A percentile compares a stretch with the other conserved stretches of the same genome.
Conservation (phyloP, 2,888 invertebrate genomes). For the Ormyrus labotus region DNA sequence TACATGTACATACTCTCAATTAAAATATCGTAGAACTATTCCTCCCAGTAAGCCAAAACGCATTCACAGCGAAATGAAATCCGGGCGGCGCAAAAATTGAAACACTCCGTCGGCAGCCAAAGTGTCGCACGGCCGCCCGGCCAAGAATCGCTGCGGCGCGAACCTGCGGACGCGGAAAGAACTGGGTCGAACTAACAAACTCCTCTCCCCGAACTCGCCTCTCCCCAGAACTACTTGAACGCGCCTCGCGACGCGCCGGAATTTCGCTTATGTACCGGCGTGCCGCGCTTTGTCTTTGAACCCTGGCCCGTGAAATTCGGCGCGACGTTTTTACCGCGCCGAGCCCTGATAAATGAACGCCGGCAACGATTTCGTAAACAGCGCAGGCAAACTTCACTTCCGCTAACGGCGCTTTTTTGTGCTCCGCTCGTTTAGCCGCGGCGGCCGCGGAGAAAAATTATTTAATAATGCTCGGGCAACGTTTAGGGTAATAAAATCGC, state of each 20-base stretch:
- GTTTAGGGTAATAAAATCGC: too few species aligned
- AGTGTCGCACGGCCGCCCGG: background rate
- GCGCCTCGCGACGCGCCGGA: slow-evolving; percentile 11
- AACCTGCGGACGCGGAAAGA: slow-evolving; percentile 40
- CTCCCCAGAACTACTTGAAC: slow-evolving; percentile 21
- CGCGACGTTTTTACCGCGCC: slow-evolving; percentile 46
- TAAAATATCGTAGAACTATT: too few species aligned
- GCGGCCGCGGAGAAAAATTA: too few species aligned
- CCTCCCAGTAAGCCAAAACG: too few species aligned
- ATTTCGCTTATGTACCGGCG: slow-evolving; percentile 43
- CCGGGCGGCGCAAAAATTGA: too few species aligned
- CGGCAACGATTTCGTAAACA: too few species aligned
- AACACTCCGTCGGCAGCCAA: background rate
- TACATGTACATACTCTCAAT: too few species aligned
- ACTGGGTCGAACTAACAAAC: slow-evolving; percentile 61
- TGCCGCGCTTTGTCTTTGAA: slow-evolving; percentile 51
- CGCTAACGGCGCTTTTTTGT: too few species aligned
- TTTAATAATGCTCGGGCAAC: too few species aligned
- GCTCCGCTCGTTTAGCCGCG: too few species aligned
- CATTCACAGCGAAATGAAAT: too few species aligned
- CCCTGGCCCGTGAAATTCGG: slow-evolving; percentile 52
- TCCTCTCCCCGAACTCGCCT: slow-evolving; percentile 25
- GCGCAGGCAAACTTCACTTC: too few species aligned
- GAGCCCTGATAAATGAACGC: background rate
- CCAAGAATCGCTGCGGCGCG: slow-evolving; percentile 18